Percentiles rank a stretch among this genome's conserved stretches.
Conservation (phyloP, 2,113 vertebrate species). For the Dipodomys stephensi region DNA sequence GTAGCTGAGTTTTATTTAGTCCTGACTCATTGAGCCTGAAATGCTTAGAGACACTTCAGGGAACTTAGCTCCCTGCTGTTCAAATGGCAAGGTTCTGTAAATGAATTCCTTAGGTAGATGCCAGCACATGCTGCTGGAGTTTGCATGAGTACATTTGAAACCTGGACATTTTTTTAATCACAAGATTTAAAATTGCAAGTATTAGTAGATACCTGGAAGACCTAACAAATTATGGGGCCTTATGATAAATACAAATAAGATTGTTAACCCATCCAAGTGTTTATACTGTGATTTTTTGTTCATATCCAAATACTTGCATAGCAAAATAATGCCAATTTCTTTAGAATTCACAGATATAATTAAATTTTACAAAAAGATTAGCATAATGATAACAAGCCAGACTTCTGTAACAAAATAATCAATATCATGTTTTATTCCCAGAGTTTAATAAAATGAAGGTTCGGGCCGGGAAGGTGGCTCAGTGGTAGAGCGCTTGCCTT, state of each 20-base stretch:
- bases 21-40: constrained; percentile 71
- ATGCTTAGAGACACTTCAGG: constrained; percentile 62
- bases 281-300: neutral
- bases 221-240: neutral
- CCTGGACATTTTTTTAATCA: too few species aligned
- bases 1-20: constrained; percentile 76
- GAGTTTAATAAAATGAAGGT: neutral
- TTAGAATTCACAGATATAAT: neutral
- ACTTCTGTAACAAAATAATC: neutral
- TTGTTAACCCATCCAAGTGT: neutral
- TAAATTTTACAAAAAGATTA: neutral
- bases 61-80: constrained; percentile 66
- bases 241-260: neutral
- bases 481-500: too few species aligned
- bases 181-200: neutral
- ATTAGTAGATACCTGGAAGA: neutral
- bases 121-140: constrained; percentile 41
- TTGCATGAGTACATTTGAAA: constrained; percentile 23
- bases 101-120: constrained; percentile 61
- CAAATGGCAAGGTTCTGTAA: constrained; percentile 64
- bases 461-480: too few species aligned
- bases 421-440: neutral
- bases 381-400: neutral
- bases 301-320: neutral
- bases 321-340: neutral